phyloP scores from a whole-genome alignment of 1,140 invertebrate genomes.

The Lepeophtheirus salmonis region DNA sequence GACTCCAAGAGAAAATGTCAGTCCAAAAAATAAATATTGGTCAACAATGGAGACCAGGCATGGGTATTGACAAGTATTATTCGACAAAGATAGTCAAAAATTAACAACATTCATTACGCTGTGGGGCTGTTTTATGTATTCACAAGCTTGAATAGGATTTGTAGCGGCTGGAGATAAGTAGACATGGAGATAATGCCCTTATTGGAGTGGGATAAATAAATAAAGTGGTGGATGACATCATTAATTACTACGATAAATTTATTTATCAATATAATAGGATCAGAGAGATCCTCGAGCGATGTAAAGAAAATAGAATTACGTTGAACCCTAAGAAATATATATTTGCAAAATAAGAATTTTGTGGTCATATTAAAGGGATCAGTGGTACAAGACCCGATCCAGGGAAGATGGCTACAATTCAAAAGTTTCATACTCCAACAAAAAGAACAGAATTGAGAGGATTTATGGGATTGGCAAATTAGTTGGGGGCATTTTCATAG shows the following conservation, averaged over 20 bases:
- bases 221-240: slow-evolving; percentile 6
- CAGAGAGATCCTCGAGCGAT: neutral
- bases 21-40: neutral
- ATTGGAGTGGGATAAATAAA: neutral
- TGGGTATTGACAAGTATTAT: no score
- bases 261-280: neutral
- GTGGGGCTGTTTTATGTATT: neutral
- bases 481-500: no score
- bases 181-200: neutral
- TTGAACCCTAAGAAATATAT: no score
- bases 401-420: no score
- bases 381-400: no score
- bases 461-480: no score
- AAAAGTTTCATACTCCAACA: no score
- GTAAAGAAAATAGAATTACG: neutral
- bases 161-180: slow-evolving; percentile 2
- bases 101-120: neutral
- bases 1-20: neutral
- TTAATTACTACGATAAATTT: neutral
- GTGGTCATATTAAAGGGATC: no score
- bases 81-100: slow-evolving; percentile 24
- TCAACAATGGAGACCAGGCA: slow-evolving; percentile 16
- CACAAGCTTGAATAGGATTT: neutral
- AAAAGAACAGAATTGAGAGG: no score
- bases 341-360: no score